Base-by-base conservation (phyloP, 64 coral and sea anemone species). In the Montipora sp. region DNA sequence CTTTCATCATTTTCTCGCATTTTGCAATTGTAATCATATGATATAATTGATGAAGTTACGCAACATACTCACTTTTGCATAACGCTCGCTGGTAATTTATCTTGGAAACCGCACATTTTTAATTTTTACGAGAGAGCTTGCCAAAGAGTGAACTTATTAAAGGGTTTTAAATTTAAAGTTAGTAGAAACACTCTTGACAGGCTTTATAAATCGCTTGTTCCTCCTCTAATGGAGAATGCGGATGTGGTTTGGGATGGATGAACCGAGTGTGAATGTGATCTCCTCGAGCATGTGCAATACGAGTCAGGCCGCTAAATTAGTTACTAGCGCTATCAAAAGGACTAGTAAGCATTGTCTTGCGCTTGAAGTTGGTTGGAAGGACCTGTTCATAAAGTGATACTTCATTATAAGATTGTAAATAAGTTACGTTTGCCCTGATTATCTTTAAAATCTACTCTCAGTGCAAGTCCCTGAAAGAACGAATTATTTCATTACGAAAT, bases 201-300 rank as follows among this genome's bases (percentile, higher is more conserved):
- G 11, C 6, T 90, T 7, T 90, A 78, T 45, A 90, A 80, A 80
- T 47, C 20, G 23, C n/a, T 82, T 24, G 48, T 68, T 43, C 72
- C 2, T 27, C 79, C 90, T 15, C 50, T 83, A 5, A 57, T 91
- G 90, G 90, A 91, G 36, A 79, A 90, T 79, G 88, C 74, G 55
- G 73, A 36, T 36, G 27, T 36, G 23, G 23, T 24, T 24, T 24
- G 23, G 23, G 23, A 24, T 24, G 23, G 23, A 10, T 92, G 90
- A 47, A 19, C 68, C 11, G 72, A 85, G 1, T 61, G 16, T 49
- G 91, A 93, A 1, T 45, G 53, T 27, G 81, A 93, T 13, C 22
- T 89, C 7, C 51, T 89, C 14, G 73, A 89, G 19, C 47, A 3
- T 77, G 83, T 87, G 19, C 91, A 87, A 87, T 93, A 87, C n/a